These are phyloP conservation scores for Rachycentron canadum DNA, from an alignment of 2,797 vertebrate genomes.

Conservation along the genomic window DNA sequence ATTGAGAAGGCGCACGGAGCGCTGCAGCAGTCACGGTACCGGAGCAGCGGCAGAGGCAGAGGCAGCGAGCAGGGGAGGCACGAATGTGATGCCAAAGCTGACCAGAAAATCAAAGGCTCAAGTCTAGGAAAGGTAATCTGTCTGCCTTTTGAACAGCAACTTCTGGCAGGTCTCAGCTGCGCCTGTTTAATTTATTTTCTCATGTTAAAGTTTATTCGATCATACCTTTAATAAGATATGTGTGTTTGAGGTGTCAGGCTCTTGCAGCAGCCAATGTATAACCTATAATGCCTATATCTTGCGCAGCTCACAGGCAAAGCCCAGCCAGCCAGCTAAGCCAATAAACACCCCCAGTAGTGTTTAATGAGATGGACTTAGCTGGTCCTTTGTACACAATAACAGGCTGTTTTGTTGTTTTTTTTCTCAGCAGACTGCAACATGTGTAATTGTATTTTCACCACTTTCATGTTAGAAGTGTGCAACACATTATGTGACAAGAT, in stretches of 20 bases:
- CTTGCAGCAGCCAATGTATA: slow-evolving; percentile 47
- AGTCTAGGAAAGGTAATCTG: slow-evolving; percentile 70
- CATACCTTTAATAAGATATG: not conserved
- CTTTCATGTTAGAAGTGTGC: slow-evolving; percentile 8
- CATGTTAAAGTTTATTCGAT: slow-evolving; percentile 40
- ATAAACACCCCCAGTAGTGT: slow-evolving; percentile 66
- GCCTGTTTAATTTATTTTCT: no score
- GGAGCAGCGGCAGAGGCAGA: slow-evolving; percentile 37
- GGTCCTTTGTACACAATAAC: slow-evolving; percentile 54
- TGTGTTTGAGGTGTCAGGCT: slow-evolving; percentile 22
- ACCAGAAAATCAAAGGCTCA: slow-evolving; percentile 63
- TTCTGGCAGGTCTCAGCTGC: slow-evolving; percentile 3
- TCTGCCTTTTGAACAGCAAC: not conserved
- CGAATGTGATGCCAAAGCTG: slow-evolving; percentile 70
- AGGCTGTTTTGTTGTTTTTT: slow-evolving; percentile 1
- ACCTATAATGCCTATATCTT: slow-evolving; percentile 31
- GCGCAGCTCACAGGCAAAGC: slow-evolving; percentile 45
- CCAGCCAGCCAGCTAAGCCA: slow-evolving; percentile 59
- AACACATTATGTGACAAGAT: slow-evolving; percentile 15
- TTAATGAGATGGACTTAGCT: slow-evolving; percentile 66
- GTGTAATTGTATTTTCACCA: slow-evolving; percentile 27
- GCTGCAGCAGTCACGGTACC: slow-evolving; percentile 54
- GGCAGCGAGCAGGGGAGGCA: slow-evolving; percentile 29
- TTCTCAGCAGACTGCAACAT: slow-evolving; percentile 28
- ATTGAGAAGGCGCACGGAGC: slow-evolving; percentile 56